These are phyloP conservation scores for Takifugu flavidus DNA, from an alignment of 2,113 vertebrate genomes.

Conservation along the genomic window DNA sequence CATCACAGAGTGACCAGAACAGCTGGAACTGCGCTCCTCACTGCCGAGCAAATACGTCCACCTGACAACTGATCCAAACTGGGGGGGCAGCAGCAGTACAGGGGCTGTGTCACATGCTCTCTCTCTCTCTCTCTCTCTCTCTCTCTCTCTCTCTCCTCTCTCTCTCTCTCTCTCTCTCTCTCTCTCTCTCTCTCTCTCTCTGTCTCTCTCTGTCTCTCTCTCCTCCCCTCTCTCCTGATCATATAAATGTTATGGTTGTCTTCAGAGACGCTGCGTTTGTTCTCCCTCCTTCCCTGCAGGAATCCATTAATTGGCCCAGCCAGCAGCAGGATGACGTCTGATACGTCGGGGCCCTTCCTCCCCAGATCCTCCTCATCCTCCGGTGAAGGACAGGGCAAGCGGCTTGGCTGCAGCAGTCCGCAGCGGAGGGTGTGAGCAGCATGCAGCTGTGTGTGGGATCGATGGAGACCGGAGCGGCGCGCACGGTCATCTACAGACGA, in stretches of 20 bases:
- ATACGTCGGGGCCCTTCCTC: constrained; percentile 17
- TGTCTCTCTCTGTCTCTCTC: background rate
- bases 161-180: background rate
- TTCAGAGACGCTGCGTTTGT: background rate
- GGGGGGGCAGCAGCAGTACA: constrained; percentile 29
- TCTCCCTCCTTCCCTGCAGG: background rate
- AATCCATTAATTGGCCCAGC: too few species aligned
- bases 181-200: background rate
- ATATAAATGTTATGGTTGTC: background rate
- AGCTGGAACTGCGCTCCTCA: constrained; percentile 18
- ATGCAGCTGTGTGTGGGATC: constrained; percentile 31
- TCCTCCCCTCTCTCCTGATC: background rate
- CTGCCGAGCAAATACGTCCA: constrained; percentile 23
- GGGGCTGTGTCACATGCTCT: constrained; percentile 31
- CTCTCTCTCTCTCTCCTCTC: background rate
- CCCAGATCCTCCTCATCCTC: constrained; percentile 5
- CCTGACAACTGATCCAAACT: constrained; percentile 32
- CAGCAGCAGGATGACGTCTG: background rate
- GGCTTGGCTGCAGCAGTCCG: constrained; percentile 30
- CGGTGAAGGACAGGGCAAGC: constrained; percentile 42
- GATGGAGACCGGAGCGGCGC: constrained; percentile 13
- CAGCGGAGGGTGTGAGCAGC: constrained; percentile 37
- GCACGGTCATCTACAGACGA: background rate
- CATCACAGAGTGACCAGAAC: constrained; percentile 14
- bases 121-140: background rate